phyloP scores from a whole-genome alignment of 1,140 invertebrate species.

The Conus ventricosus region DNA sequence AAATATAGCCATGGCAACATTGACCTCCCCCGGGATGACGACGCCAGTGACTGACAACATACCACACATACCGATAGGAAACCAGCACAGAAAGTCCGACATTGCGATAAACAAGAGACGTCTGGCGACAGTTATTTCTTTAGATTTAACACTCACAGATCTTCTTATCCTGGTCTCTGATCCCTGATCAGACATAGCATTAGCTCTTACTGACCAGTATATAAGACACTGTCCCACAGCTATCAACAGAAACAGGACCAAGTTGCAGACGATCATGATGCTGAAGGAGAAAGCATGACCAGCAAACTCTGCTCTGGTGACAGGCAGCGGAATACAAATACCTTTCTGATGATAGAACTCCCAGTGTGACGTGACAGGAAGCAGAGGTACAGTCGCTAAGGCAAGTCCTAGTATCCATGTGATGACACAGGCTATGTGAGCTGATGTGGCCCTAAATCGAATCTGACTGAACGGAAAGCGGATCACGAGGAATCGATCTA shows the following conservation, averaged over 20 bases:
- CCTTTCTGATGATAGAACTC: neutral
- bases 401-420: neutral
- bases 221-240: neutral
- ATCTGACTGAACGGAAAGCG: slow-evolving; percentile 57
- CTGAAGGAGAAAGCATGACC: slow-evolving; percentile 1
- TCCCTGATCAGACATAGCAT: neutral
- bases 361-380: slow-evolving; percentile 14
- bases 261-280: neutral
- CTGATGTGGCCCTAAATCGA: slow-evolving; percentile 37
- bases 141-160: neutral
- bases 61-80: slow-evolving; percentile 26
- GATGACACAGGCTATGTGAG: neutral
- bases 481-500: slow-evolving; percentile 57
- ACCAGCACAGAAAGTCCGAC: slow-evolving; percentile 35
- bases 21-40: slow-evolving; percentile 46
- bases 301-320: neutral
- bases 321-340: slow-evolving; percentile 15
- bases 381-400: neutral
- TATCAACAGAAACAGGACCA: neutral
- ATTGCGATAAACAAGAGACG: slow-evolving; percentile 33
- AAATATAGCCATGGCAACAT: slow-evolving; percentile 50
- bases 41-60: slow-evolving; percentile 42
- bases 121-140: slow-evolving; percentile 44
- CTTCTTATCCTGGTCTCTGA: neutral
- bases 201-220: slow-evolving; percentile 4